Evolutionary conservation across 1,140 invertebrate genomes (phyloP).

Genomic region (Plectrocnemia conspersa): DNA sequence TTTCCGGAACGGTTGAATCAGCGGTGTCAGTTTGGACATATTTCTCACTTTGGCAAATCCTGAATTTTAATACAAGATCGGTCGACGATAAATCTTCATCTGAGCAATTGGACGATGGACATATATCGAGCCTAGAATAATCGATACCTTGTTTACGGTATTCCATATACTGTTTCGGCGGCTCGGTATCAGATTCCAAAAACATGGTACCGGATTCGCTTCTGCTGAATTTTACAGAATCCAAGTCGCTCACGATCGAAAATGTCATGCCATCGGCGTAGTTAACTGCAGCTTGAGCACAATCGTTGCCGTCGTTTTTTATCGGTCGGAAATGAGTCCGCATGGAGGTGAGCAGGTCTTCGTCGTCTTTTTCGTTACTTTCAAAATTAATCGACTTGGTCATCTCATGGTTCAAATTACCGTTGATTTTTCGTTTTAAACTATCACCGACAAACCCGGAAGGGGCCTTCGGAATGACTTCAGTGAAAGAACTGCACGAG

Average conservation of each 20-base stretch:
- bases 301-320: constrained; percentile 52
- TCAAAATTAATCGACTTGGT: constrained; percentile 15
- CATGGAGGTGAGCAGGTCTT: constrained; percentile 65
- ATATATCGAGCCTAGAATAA: constrained; percentile 43
- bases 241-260: constrained; percentile 59
- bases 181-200: constrained; percentile 41
- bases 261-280: constrained; percentile 66
- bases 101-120: constrained; percentile 42
- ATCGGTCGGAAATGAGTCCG: constrained; percentile 75
- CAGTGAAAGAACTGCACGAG: constrained; percentile 54
- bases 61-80: constrained; percentile 50
- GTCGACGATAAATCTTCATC: constrained; percentile 43
- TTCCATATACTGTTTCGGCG: constrained; percentile 49
- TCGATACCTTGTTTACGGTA: constrained; percentile 46
- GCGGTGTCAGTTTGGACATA: constrained; percentile 49
- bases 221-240: constrained; percentile 52
- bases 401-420: constrained; percentile 18
- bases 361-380: constrained; percentile 48
- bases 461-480: constrained; percentile 49
- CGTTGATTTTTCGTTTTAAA: constrained; percentile 16
- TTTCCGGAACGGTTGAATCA: neutral
- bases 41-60: constrained; percentile 49
- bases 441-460: constrained; percentile 28
- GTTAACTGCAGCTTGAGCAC: constrained; percentile 39
- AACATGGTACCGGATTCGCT: constrained; percentile 49